A percentile compares a stretch with the other conserved stretches of the same genome.
Evolutionary conservation across 2,113 vertebrate species (phyloP).

Genomic region (Antigone vipio): DNA sequence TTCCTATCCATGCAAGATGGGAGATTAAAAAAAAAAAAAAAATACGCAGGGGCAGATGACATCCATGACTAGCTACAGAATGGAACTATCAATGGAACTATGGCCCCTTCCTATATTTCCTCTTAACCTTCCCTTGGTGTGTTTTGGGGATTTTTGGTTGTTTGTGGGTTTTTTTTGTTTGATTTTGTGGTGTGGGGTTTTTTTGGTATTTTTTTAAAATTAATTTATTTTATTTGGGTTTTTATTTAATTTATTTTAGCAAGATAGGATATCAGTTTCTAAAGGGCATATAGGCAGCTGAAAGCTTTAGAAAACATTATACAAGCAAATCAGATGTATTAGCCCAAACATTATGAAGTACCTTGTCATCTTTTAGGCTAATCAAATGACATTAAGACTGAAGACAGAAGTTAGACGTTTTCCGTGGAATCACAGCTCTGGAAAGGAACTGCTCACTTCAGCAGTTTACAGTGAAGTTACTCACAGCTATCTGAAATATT

Average conservation of each 20-base stretch:
- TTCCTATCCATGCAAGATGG: not conserved
- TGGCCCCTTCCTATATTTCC: not conserved
- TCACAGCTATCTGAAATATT: not conserved
- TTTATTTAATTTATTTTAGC: not conserved
- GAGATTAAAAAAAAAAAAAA: not conserved
- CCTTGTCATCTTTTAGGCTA: not conserved
- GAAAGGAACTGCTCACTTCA: not conserved
- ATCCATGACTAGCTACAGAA: not conserved
- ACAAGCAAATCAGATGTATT: not conserved
- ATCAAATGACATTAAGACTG: not conserved
- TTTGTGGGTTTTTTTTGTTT: not conserved
- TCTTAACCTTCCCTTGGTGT: not conserved
- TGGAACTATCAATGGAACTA: not conserved
- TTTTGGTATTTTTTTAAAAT: not conserved
- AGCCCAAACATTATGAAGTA: not conserved
- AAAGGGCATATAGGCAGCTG: not conserved
- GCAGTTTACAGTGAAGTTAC: not conserved
- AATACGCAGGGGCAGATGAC: not conserved
- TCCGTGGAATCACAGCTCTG: not conserved
- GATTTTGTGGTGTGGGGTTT: not conserved
- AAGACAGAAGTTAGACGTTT: not conserved
- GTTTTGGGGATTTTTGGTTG: not conserved
- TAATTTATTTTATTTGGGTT: too few relatives aligned
- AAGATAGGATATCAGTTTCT: not conserved
- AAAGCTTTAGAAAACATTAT: not conserved